phyloP scores from a whole-genome alignment of 2,797 vertebrate species.

The Spinibarbus caldwelli region DNA sequence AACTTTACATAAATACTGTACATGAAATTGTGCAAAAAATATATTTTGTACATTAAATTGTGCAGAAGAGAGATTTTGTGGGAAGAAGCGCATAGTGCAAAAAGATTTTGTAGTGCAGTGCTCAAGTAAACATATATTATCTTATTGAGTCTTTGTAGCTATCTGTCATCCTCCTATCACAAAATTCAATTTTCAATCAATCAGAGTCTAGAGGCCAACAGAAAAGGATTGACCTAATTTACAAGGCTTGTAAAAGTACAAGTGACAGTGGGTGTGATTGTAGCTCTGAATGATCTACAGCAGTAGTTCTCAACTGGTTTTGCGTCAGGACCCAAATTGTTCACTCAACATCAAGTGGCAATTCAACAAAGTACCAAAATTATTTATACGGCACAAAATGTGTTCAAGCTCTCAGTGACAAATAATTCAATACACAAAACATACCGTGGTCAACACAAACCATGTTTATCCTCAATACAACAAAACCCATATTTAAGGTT shows the following conservation, averaged over 20 bases:
- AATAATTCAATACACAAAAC: not conserved
- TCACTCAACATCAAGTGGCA: not conserved
- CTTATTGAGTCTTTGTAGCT: too few species aligned
- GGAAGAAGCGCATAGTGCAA: too few species aligned
- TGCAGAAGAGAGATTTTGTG: too few species aligned
- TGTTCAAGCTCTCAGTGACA: not conserved
- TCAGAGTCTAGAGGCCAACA: not conserved
- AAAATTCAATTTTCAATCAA: constrained; percentile 12
- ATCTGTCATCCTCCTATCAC: not conserved
- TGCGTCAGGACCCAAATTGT: not conserved
- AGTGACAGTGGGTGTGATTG: not conserved
- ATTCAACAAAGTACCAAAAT: not conserved
- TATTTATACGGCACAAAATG: not conserved
- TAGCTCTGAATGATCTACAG: not conserved
- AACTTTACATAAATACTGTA: too few species aligned
- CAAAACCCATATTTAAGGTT: not conserved
- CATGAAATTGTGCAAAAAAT: too few species aligned
- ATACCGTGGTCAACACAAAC: not conserved
- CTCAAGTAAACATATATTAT: too few species aligned
- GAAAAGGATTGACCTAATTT: not conserved
- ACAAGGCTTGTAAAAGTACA: not conserved
- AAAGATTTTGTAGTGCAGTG: too few species aligned
- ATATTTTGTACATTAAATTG: too few species aligned
- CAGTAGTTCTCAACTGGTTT: not conserved
- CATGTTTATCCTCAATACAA: constrained; percentile 22